phyloP scores from a whole-genome alignment of 2,797 vertebrate species.

The Fundulus diaphanus region DNA sequence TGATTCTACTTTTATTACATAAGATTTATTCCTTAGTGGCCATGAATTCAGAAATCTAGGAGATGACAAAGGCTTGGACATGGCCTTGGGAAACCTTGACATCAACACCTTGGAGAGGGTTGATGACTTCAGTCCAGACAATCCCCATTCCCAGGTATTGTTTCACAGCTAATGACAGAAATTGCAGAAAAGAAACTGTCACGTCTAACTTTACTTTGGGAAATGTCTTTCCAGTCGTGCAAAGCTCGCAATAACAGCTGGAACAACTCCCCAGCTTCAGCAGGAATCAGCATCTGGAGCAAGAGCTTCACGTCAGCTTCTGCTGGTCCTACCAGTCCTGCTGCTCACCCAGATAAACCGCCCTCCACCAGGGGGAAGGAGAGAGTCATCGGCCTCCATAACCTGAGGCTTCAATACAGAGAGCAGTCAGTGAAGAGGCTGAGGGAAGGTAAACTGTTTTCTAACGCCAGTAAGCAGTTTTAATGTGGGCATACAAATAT shows the following conservation, averaged over 20 bases:
- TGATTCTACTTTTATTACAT: not conserved
- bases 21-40: slow-evolving; percentile 55
- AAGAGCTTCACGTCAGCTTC: slow-evolving; percentile 62
- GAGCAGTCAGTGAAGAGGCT: slow-evolving; percentile 83
- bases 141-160: slow-evolving; percentile 60
- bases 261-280: slow-evolving; percentile 61
- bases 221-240: slow-evolving; percentile 62
- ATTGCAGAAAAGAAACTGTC: too few species aligned
- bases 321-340: not conserved
- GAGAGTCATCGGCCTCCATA: slow-evolving; percentile 74
- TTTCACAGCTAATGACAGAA: not conserved
- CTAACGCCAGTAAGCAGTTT: too few species aligned
- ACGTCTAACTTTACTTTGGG: not conserved
- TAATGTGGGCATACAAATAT: not conserved
- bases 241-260: slow-evolving; percentile 83
- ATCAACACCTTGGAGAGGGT: slow-evolving; percentile 88
- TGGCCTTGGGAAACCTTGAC: slow-evolving; percentile 94
- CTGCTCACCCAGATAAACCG: slow-evolving; percentile 64
- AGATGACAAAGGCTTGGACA: slow-evolving; percentile 87
- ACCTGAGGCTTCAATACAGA: slow-evolving; percentile 80
- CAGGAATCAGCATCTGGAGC: slow-evolving; percentile 87
- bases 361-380: slow-evolving; percentile 82
- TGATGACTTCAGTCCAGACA: slow-evolving; percentile 89
- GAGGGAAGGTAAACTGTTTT: slow-evolving; percentile 82
- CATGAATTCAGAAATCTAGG: slow-evolving; percentile 84